Evolutionary conservation across 2,797 vertebrate genomes (phyloP).

Genomic region (Poeciliopsis paucimaculata): DNA sequence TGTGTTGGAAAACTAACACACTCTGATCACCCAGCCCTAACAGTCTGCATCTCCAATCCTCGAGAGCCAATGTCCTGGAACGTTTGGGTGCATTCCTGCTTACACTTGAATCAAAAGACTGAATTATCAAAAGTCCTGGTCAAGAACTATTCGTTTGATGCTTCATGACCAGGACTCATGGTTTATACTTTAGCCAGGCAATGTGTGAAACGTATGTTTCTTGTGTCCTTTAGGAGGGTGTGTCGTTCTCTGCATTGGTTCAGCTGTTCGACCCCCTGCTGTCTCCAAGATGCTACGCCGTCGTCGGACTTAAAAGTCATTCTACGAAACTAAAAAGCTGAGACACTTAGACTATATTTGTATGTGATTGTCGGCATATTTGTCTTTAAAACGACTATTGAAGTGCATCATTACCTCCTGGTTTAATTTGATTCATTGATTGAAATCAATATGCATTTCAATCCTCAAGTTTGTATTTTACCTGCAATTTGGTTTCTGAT

Average conservation of each 20-base stretch:
- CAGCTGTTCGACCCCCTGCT: constrained; percentile 83
- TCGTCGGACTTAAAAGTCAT: constrained; percentile 73
- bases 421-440: not conserved
- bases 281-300: constrained; percentile 82
- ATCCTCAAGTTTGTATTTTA: not conserved
- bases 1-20: not conserved
- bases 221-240: constrained; percentile 63
- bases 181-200: not conserved
- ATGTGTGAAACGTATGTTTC: not conserved
- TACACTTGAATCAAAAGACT: not conserved
- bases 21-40: not conserved
- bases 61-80: not conserved
- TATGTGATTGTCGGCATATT: constrained; percentile 10
- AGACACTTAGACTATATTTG: constrained; percentile 12
- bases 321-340: constrained; percentile 11
- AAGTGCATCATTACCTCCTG: not conserved
- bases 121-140: not conserved
- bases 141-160: not conserved
- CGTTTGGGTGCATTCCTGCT: not conserved
- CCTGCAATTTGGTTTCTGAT: not conserved
- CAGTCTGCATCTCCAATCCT: not conserved
- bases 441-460: not conserved
- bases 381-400: not conserved
- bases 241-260: constrained; percentile 75
- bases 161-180: not conserved